phyloP scores from a whole-genome alignment of 2,113 vertebrate genomes.

The Lontra canadensis region DNA sequence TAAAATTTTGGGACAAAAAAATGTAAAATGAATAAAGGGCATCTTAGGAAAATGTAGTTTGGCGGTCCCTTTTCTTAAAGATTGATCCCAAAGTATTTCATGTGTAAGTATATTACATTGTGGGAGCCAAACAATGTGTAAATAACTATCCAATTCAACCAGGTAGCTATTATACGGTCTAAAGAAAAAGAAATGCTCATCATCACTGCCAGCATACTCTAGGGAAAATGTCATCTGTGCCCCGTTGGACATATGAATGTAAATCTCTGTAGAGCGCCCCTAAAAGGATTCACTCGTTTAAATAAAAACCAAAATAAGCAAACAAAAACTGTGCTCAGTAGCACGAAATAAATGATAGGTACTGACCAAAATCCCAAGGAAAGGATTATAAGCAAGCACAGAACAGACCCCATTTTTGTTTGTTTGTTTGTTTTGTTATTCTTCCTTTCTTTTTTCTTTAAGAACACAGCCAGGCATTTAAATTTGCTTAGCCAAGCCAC shows the following conservation, averaged over 20 bases:
- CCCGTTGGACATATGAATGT: not conserved
- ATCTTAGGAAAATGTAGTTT: not conserved
- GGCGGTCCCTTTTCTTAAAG: not conserved
- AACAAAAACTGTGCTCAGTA: not conserved
- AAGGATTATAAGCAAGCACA: slow-evolving; percentile 14
- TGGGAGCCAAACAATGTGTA: not conserved
- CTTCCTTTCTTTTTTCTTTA: not conserved
- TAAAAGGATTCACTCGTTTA: slow-evolving; percentile 6
- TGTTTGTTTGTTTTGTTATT: not conserved
- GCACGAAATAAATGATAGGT: not conserved
- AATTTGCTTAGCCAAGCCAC: slow-evolving; percentile 59
- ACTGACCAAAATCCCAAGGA: not conserved
- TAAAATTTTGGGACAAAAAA: not conserved
- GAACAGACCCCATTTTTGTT: not conserved
- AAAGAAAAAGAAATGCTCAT: not conserved
- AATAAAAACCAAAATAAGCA: not conserved
- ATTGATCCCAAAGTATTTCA: not conserved
- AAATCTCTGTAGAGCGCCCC: not conserved
- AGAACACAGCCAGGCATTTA: slow-evolving; percentile 40
- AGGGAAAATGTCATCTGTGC: not conserved
- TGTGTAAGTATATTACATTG: not conserved
- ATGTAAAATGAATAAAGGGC: not conserved
- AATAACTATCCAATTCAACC: not conserved
- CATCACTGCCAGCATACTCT: not conserved
- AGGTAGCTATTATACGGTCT: not conserved